phyloP scores from a whole-genome alignment of 2,113 vertebrate genomes.

The Nyctibius bracteatus region DNA sequence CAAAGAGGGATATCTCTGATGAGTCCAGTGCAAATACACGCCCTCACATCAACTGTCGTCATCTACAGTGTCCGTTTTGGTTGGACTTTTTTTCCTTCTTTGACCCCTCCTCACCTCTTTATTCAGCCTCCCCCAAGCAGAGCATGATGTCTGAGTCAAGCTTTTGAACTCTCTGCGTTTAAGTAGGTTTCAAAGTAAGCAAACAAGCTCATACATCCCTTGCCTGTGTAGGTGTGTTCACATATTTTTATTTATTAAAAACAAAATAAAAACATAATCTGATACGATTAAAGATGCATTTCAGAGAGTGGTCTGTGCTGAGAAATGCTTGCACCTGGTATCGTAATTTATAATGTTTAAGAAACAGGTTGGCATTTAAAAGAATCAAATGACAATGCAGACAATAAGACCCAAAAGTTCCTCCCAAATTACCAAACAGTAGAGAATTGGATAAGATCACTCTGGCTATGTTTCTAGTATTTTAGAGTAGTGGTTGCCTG shows the following conservation, averaged over 20 bases:
- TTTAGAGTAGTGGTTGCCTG: slow-evolving; percentile 15
- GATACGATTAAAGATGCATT: slow-evolving; percentile 24
- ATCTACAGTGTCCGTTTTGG: not conserved
- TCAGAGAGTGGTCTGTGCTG: slow-evolving; percentile 22
- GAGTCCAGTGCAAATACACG: not conserved
- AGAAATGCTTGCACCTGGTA: slow-evolving; percentile 31
- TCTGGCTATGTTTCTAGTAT: slow-evolving; percentile 5
- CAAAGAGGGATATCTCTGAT: slow-evolving; percentile 16
- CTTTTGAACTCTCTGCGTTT: slow-evolving; percentile 27
- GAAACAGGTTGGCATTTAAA: slow-evolving; percentile 15
- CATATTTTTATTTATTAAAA: slow-evolving; percentile 50
- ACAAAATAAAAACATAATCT: slow-evolving; percentile 53
- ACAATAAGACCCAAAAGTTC: not conserved
- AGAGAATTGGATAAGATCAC: not conserved
- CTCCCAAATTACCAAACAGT: not conserved
- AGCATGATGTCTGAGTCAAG: slow-evolving; percentile 33
- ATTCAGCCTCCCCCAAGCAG: slow-evolving; percentile 8
- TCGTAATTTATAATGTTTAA: slow-evolving; percentile 10
- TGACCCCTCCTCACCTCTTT: slow-evolving; percentile 40
- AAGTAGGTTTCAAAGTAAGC: slow-evolving; percentile 54
- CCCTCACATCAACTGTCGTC: not conserved
- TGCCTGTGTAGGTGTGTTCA: slow-evolving; percentile 40
- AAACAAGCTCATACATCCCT: slow-evolving; percentile 39
- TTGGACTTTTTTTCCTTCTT: not conserved
- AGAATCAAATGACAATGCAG: slow-evolving; percentile 8